Conservation (phyloP, 1,140 invertebrate species). For the Heliconius hewitsoni region DNA sequence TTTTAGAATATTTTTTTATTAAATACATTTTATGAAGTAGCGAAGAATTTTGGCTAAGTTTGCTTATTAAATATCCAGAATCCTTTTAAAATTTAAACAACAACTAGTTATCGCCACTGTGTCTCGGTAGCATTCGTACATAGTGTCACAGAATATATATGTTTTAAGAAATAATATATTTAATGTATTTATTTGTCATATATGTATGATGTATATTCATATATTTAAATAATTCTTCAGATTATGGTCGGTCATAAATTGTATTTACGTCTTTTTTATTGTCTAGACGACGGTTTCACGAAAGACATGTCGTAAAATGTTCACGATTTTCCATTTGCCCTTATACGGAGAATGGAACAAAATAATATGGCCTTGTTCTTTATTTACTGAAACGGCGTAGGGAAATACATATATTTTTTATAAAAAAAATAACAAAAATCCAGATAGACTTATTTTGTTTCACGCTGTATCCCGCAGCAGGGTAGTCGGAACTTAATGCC, state of each 20-base stretch:
- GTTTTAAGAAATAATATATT: neutral
- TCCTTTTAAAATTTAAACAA: neutral
- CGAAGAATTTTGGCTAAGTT: no score
- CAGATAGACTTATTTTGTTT: no score
- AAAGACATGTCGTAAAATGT: conserved; percentile 26
- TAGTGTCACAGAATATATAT: neutral
- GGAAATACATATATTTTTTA: no score
- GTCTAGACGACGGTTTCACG: conserved; percentile 29
- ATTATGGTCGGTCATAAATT: conserved; percentile 11
- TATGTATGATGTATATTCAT: neutral
- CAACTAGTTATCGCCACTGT: no score
- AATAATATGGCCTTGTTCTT: neutral
- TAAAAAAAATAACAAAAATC: no score
- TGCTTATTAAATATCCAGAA: neutral
- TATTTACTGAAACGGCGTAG: neutral
- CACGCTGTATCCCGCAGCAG: no score
- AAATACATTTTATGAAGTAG: no score
- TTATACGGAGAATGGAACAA: neutral
- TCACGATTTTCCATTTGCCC: conserved; percentile 14
- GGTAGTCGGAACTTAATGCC: no score
- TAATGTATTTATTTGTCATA: no score
- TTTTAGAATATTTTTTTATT: neutral
- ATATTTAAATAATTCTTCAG: neutral
- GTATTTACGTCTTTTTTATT: conserved; percentile 24
- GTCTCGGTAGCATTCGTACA: neutral